Base-by-base conservation (phyloP, 1,140 invertebrate genomes). In the Scaptomyza graminum region DNA sequence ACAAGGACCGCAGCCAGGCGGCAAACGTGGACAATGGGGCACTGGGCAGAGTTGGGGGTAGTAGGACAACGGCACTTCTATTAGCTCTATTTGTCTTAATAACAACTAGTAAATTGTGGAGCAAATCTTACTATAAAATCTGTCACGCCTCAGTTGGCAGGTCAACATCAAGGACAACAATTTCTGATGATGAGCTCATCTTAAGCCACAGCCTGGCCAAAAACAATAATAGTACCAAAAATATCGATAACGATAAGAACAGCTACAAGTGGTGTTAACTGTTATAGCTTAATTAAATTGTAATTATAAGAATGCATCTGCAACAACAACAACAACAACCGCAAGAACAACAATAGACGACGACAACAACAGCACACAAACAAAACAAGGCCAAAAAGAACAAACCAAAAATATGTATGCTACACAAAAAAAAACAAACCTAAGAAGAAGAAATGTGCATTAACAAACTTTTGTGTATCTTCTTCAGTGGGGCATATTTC, bases 251-350 rank as follows among this genome's bases (percentile, higher is more conserved):
- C n/a, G n/a, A n/a, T 43, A 54, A 13, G 46, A 56, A 25, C 28
- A 60, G 55, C 49, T 50, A 60, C 47, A 67, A 64, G 68, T 41
- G 18, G 6, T 31, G 31, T 39, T 88, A 77, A 79, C 60, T 68
- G 47, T 89, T 79, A 77, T 88, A 88, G 76, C 79, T 83, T 88
- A 88, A 88, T 88, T 76, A 87, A 88, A 79, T 76, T 83, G 66
- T 83, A 83, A 83, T 76, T 89, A 74, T 50, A 83, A 74, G 60
- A 76, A 63, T 61, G 46, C 71, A 56, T 46, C 47, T 46, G 46
- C 31, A 60, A 68, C 49, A 75, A 72, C 64, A 79, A 74, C 64
- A 67, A 46, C 6, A 28, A 18, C 18, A 22, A 22, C 28, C 28
- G 6, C 28, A 28, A 28, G 28, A 28, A 28, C 31, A 16, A 60